Percentiles rank a stretch among this genome's conserved stretches.
Evolutionary conservation across 2,113 vertebrate species (phyloP).

Genomic region (Cyanocitta stelleri): DNA sequence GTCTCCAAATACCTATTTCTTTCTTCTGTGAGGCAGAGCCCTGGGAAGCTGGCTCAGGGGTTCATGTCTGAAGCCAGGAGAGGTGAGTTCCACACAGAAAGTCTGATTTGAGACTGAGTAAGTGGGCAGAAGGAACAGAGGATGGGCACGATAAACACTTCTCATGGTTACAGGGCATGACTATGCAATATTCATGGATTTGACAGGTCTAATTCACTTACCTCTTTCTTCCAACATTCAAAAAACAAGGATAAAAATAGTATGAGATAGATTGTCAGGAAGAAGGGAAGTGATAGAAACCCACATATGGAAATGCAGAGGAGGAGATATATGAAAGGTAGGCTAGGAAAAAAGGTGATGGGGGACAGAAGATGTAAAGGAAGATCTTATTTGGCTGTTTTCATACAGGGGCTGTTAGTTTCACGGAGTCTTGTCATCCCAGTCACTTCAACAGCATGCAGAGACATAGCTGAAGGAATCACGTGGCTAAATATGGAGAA

Average conservation of each 20-base stretch:
- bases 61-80: not conserved
- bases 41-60: not conserved
- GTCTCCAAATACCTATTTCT: not conserved
- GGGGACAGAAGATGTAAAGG: not conserved
- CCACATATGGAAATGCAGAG: not conserved
- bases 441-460: not conserved
- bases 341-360: not conserved
- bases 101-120: not conserved
- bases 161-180: not conserved
- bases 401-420: not conserved
- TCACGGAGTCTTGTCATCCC: not conserved
- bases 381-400: not conserved
- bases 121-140: not conserved
- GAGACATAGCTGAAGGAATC: not conserved
- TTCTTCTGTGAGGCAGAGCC: not conserved
- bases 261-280: not conserved
- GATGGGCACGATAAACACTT: not conserved
- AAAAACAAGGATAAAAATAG: not conserved
- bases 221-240: not conserved
- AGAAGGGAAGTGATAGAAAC: not conserved
- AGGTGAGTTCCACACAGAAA: not conserved
- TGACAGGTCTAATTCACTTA: not conserved
- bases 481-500: not conserved
- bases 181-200: rapidly evolving
- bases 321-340: not conserved